Conservation (phyloP, 2,888 invertebrate species). For the Polydrusus cervinus region DNA sequence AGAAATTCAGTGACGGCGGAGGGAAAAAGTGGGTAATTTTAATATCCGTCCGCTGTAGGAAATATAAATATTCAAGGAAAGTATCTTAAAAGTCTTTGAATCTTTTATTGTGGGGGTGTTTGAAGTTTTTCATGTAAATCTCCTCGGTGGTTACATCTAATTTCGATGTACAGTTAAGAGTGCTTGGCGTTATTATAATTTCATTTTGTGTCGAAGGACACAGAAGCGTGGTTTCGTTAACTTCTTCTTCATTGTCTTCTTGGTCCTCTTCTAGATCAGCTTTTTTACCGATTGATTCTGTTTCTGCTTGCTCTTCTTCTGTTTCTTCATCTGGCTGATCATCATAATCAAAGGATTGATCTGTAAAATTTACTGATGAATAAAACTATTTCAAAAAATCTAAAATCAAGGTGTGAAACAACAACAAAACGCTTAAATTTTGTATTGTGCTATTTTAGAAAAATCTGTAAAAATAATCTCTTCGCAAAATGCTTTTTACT, state of each 20-base stretch:
- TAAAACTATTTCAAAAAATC: too few relatives aligned
- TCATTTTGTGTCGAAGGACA: constrained; percentile 71
- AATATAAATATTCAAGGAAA: background rate
- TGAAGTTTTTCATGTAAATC: constrained; percentile 55
- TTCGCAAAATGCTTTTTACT: constrained; percentile 9
- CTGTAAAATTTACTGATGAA: constrained; percentile 8
- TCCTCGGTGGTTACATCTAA: constrained; percentile 54
- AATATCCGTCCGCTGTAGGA: too few relatives aligned
- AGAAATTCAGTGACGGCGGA: too few relatives aligned
- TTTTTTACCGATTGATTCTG: background rate
- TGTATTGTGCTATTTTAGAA: too few relatives aligned
- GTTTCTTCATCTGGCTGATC: constrained; percentile 11
- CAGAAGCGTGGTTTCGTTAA: constrained; percentile 75
- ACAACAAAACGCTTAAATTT: too few relatives aligned
- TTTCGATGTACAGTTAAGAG: constrained; percentile 55
- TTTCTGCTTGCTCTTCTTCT: constrained; percentile 4
- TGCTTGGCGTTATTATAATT: constrained; percentile 69
- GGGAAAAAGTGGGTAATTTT: too few relatives aligned
- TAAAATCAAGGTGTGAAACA: too few relatives aligned
- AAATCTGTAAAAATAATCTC: background rate
- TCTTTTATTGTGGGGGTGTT: constrained; percentile 46
- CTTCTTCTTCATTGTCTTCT: constrained; percentile 67
- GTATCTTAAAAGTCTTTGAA: constrained; percentile 52
- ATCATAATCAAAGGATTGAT: constrained; percentile 27
- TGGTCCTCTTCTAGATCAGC: constrained; percentile 60